Percentiles rank a stretch among this genome's conserved stretches.
phyloP scores from a whole-genome alignment of 1,140 invertebrate species.

The Eriosoma lanigerum region DNA sequence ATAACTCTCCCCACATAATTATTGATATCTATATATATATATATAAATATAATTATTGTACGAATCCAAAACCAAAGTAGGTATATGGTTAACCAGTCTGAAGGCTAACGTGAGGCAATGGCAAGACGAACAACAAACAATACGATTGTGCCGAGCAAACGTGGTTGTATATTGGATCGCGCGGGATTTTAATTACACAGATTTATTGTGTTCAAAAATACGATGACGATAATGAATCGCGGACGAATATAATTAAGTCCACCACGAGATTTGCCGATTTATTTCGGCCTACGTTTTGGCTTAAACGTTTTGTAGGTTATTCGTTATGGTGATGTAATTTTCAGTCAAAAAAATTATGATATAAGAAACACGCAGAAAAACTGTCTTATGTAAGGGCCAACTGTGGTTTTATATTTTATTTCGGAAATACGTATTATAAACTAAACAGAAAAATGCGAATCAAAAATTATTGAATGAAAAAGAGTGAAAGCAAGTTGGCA shows the following conservation, averaged over 20 bases:
- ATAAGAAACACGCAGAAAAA: background rate
- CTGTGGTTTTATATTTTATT: background rate
- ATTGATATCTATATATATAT: background rate
- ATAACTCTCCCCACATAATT: too few species aligned
- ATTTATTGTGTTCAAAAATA: background rate
- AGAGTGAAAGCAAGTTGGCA: slow-evolving; percentile 12
- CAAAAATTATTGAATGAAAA: background rate
- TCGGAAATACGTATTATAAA: background rate
- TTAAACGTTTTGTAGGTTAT: background rate
- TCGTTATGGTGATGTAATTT: background rate
- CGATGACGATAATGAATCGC: too few species aligned
- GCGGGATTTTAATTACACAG: background rate
- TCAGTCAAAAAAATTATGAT: background rate
- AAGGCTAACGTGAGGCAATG: background rate
- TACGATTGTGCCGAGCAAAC: background rate
- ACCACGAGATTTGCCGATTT: background rate
- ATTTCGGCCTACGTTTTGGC: slow-evolving; percentile 10
- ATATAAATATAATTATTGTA: background rate
- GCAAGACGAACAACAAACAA: background rate
- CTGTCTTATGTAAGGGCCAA: background rate
- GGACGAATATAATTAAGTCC: background rate
- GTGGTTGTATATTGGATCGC: background rate
- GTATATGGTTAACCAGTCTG: background rate
- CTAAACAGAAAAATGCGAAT: background rate
- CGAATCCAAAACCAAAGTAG: background rate